Base-by-base conservation (phyloP, 2,113 vertebrate genomes). In the Crotophaga sulcirostris region DNA sequence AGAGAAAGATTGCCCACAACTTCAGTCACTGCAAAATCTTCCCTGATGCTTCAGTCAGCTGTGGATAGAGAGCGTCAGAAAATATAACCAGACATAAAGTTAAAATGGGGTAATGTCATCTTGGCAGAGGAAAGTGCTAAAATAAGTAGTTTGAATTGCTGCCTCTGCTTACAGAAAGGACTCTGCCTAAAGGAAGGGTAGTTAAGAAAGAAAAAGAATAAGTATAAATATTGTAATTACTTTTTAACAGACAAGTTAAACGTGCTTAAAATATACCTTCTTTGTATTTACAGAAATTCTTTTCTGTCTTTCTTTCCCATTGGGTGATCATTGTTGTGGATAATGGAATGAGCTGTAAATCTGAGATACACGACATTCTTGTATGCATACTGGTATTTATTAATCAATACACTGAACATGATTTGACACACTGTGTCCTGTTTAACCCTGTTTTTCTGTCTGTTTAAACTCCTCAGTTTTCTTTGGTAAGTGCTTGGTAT, bases 401-500 rank as follows among this genome's bases (percentile, higher is more conserved):
- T 97, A 95, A 96, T 96, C 96, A 94, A 93, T 97, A 95, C 95
- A 95, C 85, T 94, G 94, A 97, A 97, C 96, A 94, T 96, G 82
- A 95, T 96, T 96, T 97, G 97, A 97, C 95, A 97, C 97, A 94
- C 90, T 96, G 90, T 97, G 96, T 90, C 96, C 87, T 94, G 93
- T 95, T 96, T 97, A 97, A 97, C 96, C 96, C 94, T 97, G 91
- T 96, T 93, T 96, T 97, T 97, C 95, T 98, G 89, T 95, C 97
- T 97, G 93, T 95, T 97, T 97, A 97, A 97, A 96, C 89, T 93
- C 93, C 96, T 96, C 93, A 95, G 87, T 97, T 97, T 96, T 95
- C 96, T 97, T 98, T 97, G 97, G 96, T 98, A 97, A 98, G 97
- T 96, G 94, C 94, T 98, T 97, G 98, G 96, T 97, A 98, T 98